Evolutionary conservation across 2,797 vertebrate species (phyloP).

Genomic region (Microctenopoma lineatum): DNA sequence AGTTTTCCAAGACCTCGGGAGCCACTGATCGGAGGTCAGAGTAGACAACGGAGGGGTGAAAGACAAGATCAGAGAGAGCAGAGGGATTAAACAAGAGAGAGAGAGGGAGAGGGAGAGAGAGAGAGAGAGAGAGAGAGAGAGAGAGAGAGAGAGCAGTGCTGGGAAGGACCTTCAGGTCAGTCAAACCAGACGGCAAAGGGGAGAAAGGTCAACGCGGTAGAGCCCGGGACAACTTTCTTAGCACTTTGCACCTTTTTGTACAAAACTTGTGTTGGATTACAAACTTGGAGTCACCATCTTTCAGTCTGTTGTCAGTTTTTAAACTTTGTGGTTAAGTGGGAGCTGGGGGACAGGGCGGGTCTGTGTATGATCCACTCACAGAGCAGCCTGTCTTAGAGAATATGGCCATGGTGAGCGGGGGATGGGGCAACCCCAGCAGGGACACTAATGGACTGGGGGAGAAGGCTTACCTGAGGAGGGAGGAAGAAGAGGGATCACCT

Average conservation of each 20-base stretch:
- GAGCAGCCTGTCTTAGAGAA: conserved; percentile 71
- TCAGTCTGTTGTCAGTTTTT: conserved; percentile 21
- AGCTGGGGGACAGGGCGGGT: conserved; percentile 50
- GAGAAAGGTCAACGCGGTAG: conserved; percentile 69
- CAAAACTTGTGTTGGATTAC: conserved; percentile 13
- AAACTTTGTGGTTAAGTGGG: conserved; percentile 21
- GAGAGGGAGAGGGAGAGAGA: too few relatives aligned
- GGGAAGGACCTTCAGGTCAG: conserved; percentile 69
- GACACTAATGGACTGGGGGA: conserved; percentile 89
- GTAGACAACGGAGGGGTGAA: conserved; percentile 56
- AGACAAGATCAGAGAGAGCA: conserved; percentile 57
- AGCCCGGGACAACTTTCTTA: conserved; percentile 22
- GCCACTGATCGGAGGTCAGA: conserved; percentile 73
- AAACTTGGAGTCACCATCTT: conserved; percentile 14
- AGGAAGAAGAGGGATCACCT: conserved; percentile 89
- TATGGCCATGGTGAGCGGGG: conserved; percentile 97
- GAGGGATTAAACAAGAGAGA: conserved; percentile 54
- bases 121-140: background rate
- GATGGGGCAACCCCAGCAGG: conserved; percentile 93
- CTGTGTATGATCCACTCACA: conserved; percentile 66
- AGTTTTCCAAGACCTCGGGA: conserved; percentile 68
- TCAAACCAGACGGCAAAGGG: conserved; percentile 59
- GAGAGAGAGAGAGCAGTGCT: conserved; percentile 39
- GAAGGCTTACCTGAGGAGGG: conserved; percentile 88
- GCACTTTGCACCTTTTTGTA: conserved; percentile 16